Percentiles rank a stretch among this genome's conserved stretches.
phyloP scores from a whole-genome alignment of 1,140 invertebrate genomes.

The Bombus fervidus region DNA sequence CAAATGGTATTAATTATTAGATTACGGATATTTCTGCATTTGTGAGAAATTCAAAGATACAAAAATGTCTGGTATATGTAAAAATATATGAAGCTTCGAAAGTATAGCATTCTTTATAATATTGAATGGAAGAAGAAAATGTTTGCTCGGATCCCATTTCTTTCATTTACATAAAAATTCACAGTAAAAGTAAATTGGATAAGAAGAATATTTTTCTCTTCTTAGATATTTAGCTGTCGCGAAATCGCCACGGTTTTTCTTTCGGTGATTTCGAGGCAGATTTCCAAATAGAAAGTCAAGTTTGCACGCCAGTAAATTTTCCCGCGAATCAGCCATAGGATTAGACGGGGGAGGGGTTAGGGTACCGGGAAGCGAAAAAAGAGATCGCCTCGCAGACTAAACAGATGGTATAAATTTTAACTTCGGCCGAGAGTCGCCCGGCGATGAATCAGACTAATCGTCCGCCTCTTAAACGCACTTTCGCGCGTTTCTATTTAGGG shows the following conservation, averaged over 20 bases:
- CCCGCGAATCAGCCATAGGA: constrained; percentile 48
- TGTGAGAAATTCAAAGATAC: too few relatives aligned
- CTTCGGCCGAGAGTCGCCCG: constrained; percentile 38
- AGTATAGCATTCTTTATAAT: too few relatives aligned
- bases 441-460: constrained; percentile 65
- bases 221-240: background rate
- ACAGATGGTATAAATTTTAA: constrained; percentile 62
- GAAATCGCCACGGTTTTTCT: background rate
- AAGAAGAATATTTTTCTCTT: background rate
- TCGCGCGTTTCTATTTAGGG: constrained; percentile 45
- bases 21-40: too few relatives aligned
- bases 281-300: background rate
- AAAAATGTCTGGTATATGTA: too few relatives aligned
- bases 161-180: background rate
- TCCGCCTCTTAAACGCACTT: constrained; percentile 41
- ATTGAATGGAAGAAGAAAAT: background rate
- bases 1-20: too few relatives aligned
- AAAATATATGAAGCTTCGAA: too few relatives aligned
- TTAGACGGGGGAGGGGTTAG: constrained; percentile 37
- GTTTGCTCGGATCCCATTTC: background rate
- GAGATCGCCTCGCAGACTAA: constrained; percentile 59
- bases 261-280: background rate
- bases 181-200: background rate
- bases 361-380: constrained; percentile 32
- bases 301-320: constrained; percentile 27